Evolutionary conservation across 2,888 invertebrate species (phyloP).

Genomic region (Emmelina monodactyla): DNA sequence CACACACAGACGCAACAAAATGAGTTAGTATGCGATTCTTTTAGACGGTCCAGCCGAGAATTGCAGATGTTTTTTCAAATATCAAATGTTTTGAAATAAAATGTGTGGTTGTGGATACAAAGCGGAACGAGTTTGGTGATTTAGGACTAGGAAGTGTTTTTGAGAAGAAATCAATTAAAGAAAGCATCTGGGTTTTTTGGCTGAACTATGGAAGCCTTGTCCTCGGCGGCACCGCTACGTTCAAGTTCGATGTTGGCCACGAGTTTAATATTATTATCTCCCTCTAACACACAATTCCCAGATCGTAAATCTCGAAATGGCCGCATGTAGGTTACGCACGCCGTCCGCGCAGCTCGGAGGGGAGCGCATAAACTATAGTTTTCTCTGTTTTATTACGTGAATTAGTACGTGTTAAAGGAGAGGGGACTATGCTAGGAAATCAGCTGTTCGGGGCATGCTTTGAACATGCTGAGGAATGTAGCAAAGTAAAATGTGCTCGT

Average conservation of each 20-base stretch:
- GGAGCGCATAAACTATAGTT: conserved; percentile 63
- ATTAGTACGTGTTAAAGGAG: conserved; percentile 60
- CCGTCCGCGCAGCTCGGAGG: conserved; percentile 55
- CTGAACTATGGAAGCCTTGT: conserved; percentile 43
- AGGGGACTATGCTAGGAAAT: conserved; percentile 57
- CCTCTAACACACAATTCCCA: conserved; percentile 66
- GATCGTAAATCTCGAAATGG: conserved; percentile 69
- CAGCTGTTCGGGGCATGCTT: conserved; percentile 66
- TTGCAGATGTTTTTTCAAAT: conserved; percentile 24
- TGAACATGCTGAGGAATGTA: conserved; percentile 65
- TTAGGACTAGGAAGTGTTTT: not conserved
- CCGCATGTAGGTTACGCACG: conserved; percentile 68
- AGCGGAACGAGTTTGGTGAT: too few species aligned
- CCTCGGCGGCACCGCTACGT: conserved; percentile 44
- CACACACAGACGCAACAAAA: conserved; percentile 53
- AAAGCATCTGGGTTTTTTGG: conserved; percentile 22
- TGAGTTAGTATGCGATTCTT: conserved; percentile 58
- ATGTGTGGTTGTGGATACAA: too few species aligned
- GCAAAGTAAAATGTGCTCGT: conserved; percentile 53
- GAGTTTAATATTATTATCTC: conserved; percentile 62
- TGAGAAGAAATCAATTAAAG: not conserved
- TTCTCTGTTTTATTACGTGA: conserved; percentile 65
- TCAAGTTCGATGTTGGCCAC: conserved; percentile 49
- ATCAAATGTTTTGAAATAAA: too few species aligned
- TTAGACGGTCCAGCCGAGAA: conserved; percentile 23